Base-by-base conservation (phyloP, 2,797 vertebrate species). In the Siniperca scherzeri region DNA sequence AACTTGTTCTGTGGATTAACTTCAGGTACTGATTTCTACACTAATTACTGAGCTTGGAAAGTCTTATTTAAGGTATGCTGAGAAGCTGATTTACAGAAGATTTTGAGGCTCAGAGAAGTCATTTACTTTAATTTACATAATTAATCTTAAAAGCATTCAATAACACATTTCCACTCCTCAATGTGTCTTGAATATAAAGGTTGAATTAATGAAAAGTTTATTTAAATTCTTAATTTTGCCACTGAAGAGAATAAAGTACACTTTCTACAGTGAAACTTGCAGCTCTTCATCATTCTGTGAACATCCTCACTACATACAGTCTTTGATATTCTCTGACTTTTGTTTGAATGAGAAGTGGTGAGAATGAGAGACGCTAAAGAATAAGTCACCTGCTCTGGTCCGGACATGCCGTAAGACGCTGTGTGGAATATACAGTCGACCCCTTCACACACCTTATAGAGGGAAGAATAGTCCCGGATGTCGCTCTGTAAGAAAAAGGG, bases 371-470 rank as follows among this genome's bases (percentile, higher is more conserved):
- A 74, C 1, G 11, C 7, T 36, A 3, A 44, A 70, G 33, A 42
- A 7, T 36, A 30, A 68, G 90, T 96, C 81, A 97, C 98, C 96
- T 98, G 97, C 69, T 99, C 98, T 60, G 95, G 93, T 66, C 97
- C 97, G 0, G 97, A 97, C 97, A 99, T 97, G 83, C 98, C 98
- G 2, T 96, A 98, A 57, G 98, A 97, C 1, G 98, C 98, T 2
- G 96, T 94, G 46, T 99, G 98, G 86, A 98, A 99, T 71, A 99
- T 88, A 81, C 97, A 98, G 89, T 97, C 96, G 2, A 97, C 96
- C 0, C 96, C 97, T 84, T 97, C 95, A 70, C 97, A 97, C 38
- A 96, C 95, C 53, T 91, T 94, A 78, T 95, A 95, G 50, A 98
- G 94, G 21, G 97, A 95, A 2, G 96, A 91, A 62, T 97, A 97